These are phyloP conservation scores for Ennomos quercinarius DNA, from an alignment of 2,888 invertebrate species.

Conservation along the genomic window DNA sequence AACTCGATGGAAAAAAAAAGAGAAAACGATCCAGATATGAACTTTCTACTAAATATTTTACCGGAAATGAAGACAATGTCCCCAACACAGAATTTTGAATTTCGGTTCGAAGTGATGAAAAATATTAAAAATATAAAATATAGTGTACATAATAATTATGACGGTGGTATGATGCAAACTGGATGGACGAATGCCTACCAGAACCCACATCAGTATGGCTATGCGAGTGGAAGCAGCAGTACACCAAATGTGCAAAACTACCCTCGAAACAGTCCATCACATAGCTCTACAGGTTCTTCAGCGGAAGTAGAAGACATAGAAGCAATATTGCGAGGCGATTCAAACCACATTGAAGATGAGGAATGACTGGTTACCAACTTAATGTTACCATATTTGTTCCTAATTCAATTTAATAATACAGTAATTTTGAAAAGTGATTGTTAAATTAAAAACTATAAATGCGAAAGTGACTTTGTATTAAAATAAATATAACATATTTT, in stretches of 20 bases:
- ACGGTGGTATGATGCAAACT: constrained; percentile 30
- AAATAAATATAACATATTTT: constrained; percentile 15
- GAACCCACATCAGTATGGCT: constrained; percentile 30
- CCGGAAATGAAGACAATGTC: constrained; percentile 43
- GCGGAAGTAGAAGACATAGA: constrained; percentile 31
- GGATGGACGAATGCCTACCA: constrained; percentile 26
- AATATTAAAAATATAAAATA: constrained; percentile 33
- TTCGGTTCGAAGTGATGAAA: constrained; percentile 43
- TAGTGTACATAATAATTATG: constrained; percentile 31
- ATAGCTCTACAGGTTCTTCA: constrained; percentile 33
- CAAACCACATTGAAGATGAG: constrained; percentile 24
- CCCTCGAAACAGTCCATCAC: constrained; percentile 32
- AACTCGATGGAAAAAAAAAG: constrained; percentile 36
- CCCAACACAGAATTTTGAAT: constrained; percentile 42
- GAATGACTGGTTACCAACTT: constrained; percentile 27
- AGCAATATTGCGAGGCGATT: constrained; percentile 31
- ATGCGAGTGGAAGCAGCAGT: constrained; percentile 27
- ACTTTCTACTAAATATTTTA: constrained; percentile 40
- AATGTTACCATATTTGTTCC: constrained; percentile 18
- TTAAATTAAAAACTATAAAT: too few species aligned
- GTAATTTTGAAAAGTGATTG: constrained; percentile 22
- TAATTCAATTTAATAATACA: constrained; percentile 17
- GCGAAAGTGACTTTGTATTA: too few species aligned
- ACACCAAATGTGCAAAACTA: constrained; percentile 34
- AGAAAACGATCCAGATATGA: constrained; percentile 38